Evolutionary conservation across 2,888 invertebrate species (phyloP).

Genomic region (Calameuta filiformis): DNA sequence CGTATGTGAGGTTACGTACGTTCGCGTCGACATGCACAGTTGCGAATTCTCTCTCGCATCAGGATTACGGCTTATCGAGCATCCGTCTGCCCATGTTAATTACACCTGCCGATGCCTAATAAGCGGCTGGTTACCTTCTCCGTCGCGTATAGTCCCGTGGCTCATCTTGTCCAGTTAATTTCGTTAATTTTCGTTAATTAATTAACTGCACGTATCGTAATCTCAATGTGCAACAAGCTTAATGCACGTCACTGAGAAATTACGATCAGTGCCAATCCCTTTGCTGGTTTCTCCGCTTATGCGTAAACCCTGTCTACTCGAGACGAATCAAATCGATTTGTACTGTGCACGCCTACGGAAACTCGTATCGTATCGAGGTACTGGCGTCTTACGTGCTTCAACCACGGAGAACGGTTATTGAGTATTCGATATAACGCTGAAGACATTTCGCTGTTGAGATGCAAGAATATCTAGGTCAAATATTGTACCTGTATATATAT

Average conservation of each 20-base stretch:
- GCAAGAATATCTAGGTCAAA: not conserved
- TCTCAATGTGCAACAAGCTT: not conserved
- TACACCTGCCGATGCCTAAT: not conserved
- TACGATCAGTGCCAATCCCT: not conserved
- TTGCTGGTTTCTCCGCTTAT: not conserved
- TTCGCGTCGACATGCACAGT: constrained; percentile 30
- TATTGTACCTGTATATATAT: no score
- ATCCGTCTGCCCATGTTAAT: not conserved
- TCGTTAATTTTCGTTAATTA: not conserved
- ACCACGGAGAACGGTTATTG: not conserved
- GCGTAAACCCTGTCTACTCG: not conserved
- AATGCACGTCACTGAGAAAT: not conserved
- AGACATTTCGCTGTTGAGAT: not conserved
- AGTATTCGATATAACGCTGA: not conserved
- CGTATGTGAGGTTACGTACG: constrained; percentile 11
- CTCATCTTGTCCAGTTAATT: not conserved
- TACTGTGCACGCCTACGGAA: not conserved
- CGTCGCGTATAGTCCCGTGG: not conserved
- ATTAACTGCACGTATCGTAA: not conserved
- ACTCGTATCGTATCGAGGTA: not conserved
- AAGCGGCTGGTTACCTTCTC: not conserved
- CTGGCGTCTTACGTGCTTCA: not conserved
- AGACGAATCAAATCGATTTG: not conserved
- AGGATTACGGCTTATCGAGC: not conserved
- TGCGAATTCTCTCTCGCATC: constrained; percentile 29